phyloP scores from a whole-genome alignment of 2,888 invertebrate species.

The Bedellia somnulentella region DNA sequence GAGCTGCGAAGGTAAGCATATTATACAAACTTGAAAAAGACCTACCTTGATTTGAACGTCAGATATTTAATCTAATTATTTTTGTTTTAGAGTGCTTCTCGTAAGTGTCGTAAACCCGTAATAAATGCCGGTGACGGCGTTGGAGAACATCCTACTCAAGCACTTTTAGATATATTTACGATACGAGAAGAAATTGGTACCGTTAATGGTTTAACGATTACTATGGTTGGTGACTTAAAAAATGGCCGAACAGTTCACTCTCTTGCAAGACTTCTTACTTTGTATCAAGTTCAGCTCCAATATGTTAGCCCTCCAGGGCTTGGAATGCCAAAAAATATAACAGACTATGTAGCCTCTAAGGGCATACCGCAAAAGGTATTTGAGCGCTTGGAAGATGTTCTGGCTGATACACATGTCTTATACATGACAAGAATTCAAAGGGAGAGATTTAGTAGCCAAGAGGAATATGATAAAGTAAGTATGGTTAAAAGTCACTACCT shows the following conservation, averaged over 20 bases:
- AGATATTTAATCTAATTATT: neutral
- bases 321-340: constrained; percentile 88
- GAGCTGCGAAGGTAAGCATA: constrained; percentile 79
- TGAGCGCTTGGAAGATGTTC: constrained; percentile 77
- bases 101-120: constrained; percentile 84
- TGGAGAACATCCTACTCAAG: constrained; percentile 98
- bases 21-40: constrained; percentile 1
- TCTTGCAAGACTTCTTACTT: constrained; percentile 86
- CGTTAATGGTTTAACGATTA: constrained; percentile 95
- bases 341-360: constrained; percentile 74
- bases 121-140: constrained; percentile 98
- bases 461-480: constrained; percentile 82
- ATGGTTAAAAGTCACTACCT: too few species aligned
- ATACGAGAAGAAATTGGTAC: constrained; percentile 99
- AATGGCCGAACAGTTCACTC: constrained; percentile 99
- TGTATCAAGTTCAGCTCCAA: constrained; percentile 90
- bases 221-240: constrained; percentile 97
- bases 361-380: constrained; percentile 77
- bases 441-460: constrained; percentile 82
- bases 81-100: constrained; percentile 68
- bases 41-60: neutral
- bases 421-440: constrained; percentile 98
- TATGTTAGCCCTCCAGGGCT: constrained; percentile 89
- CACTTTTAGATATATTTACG: constrained; percentile 94
- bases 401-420: constrained; percentile 93